These are phyloP conservation scores for Lasioglossum baleicum DNA, from an alignment of 1,140 invertebrate species.

Conservation along the genomic window DNA sequence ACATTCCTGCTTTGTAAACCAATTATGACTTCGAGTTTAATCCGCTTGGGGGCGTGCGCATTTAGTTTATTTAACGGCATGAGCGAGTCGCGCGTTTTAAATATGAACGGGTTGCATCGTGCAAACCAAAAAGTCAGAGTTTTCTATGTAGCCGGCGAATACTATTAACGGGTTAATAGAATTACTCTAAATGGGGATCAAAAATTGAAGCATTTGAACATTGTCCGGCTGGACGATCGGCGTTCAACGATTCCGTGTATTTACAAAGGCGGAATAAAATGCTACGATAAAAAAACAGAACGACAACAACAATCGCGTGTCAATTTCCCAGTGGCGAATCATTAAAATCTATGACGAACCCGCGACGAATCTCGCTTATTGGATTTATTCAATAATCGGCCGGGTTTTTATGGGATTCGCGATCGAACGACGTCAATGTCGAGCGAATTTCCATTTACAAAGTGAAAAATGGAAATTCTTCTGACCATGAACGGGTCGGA, in stretches of 20 bases:
- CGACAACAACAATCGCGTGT: neutral
- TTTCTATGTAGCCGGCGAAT: neutral
- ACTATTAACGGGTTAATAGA: constrained; percentile 46
- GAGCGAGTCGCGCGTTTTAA: constrained; percentile 20
- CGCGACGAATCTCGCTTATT: constrained; percentile 42
- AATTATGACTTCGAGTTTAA: constrained; percentile 39
- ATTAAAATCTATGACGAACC: constrained; percentile 8
- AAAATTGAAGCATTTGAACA: constrained; percentile 38
- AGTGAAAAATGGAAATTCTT: constrained; percentile 12
- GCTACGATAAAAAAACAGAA: too few relatives aligned
- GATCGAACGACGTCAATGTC: neutral
- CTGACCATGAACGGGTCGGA: too few relatives aligned
- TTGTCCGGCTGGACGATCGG: constrained; percentile 12
- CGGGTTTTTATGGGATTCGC: constrained; percentile 37
- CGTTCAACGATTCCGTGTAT: neutral
- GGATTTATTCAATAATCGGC: constrained; percentile 42
- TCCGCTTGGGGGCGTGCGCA: neutral
- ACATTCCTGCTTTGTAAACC: constrained; percentile 31
- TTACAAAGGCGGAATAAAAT: constrained; percentile 2
- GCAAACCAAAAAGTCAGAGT: constrained; percentile 7
- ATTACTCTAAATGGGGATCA: constrained; percentile 40
- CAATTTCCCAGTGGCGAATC: neutral
- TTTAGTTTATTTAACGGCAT: constrained; percentile 39
- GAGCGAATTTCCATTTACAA: constrained; percentile 13
- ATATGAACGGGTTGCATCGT: constrained; percentile 25